These are phyloP conservation scores for Columba livia DNA, from an alignment of 2,113 vertebrate species.

Conservation along the genomic window DNA sequence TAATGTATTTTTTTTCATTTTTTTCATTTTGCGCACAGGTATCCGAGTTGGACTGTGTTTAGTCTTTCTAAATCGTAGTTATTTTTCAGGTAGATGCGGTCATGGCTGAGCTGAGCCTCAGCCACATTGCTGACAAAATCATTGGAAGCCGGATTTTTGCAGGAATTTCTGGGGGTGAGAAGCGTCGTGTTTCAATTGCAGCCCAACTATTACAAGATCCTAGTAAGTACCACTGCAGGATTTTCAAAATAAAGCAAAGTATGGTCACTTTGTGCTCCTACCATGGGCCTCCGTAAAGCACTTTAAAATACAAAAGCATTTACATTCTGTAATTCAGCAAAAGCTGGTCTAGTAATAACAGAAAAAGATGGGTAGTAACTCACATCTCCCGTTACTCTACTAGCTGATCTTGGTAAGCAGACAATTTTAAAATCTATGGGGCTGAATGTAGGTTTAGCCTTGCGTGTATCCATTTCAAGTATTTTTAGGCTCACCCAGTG, in stretches of 20 bases:
- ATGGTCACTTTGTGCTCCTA: background rate
- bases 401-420: background rate
- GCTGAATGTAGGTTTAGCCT: background rate
- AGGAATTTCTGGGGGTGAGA: constrained; percentile 91
- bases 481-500: background rate
- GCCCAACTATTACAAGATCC: constrained; percentile 93
- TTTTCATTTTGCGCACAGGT: background rate
- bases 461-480: background rate
- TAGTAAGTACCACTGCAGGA: constrained; percentile 78
- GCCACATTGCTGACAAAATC: constrained; percentile 84
- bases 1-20: fast-evolving
- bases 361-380: background rate
- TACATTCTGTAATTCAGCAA: background rate
- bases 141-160: constrained; percentile 83
- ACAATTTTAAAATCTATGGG: background rate
- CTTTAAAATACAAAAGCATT: background rate
- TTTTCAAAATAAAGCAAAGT: background rate
- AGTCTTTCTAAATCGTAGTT: background rate
- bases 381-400: background rate
- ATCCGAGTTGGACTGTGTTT: background rate
- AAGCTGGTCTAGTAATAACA: background rate
- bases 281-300: background rate
- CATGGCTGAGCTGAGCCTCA: constrained; percentile 90
- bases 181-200: constrained; percentile 91
- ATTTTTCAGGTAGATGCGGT: constrained; percentile 83